A percentile compares a stretch with the other conserved stretches of the same genome.
Conservation (phyloP, 2,113 vertebrate species). For the Canis aureus region DNA sequence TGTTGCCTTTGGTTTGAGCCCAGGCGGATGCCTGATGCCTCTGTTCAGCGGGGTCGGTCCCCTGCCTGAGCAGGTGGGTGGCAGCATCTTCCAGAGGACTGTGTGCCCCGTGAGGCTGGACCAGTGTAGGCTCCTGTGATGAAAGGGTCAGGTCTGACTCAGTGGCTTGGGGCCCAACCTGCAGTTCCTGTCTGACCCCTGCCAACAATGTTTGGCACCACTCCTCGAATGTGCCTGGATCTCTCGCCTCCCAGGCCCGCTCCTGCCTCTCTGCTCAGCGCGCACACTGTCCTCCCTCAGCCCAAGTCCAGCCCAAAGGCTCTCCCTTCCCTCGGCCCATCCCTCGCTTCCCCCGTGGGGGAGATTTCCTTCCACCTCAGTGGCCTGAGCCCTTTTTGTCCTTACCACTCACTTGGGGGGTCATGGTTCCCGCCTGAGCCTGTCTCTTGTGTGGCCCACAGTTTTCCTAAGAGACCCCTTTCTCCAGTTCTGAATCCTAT, state of each 20-base stretch:
- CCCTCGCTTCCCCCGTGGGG: not conserved
- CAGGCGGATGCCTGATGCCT: not conserved
- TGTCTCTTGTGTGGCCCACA: not conserved
- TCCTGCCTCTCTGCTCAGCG: not conserved
- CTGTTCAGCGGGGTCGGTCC: not conserved
- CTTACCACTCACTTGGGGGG: not conserved
- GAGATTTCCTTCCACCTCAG: not conserved
- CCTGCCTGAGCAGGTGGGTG: not conserved
- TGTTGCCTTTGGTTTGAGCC: not conserved
- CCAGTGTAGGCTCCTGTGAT: not conserved
- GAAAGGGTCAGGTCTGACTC: not conserved
- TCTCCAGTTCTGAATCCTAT: not conserved
- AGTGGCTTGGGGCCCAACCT: not conserved
- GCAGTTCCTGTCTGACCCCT: not conserved
- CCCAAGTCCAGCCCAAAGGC: not conserved
- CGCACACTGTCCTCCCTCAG: not conserved
- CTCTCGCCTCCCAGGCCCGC: not conserved
- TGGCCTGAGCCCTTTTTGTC: not conserved
- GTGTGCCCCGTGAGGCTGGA: not conserved
- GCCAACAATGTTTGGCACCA: not conserved
- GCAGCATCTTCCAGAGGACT: not conserved
- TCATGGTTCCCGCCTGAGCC: not conserved
- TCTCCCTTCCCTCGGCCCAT: not conserved
- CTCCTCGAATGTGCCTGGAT: accelerated
- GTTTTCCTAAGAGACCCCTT: not conserved